Base-by-base conservation (phyloP, 2,888 invertebrate species). In the Netelia inedita region DNA sequence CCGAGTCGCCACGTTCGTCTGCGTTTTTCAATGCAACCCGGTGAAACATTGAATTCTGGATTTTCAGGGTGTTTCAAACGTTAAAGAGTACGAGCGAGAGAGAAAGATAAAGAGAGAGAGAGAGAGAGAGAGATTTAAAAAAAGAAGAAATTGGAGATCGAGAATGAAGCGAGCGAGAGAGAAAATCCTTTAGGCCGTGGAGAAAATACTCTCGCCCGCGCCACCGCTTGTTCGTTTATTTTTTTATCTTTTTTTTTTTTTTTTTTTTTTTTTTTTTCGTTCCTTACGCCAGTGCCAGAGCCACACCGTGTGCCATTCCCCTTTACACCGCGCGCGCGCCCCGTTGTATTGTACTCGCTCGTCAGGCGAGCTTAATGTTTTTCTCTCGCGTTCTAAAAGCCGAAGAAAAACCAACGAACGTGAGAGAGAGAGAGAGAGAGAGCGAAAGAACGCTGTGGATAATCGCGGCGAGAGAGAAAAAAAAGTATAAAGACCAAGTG, bases 271-370 rank as follows among this genome's bases (percentile, higher is more conserved):
- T 63, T 41, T 79, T 53, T 19, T 41, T 19, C 21, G n/a, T 19
- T 72, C n/a, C 35, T 46, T 69, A 43, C 59, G 16, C 55, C 59
- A 19, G 23, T 3, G 19, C n/a, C 8, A 35, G 68, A 41, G 55
- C 68, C 23, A 59, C 59, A 59, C 57, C 57, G 41, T 6, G 1
- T 6, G 1, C 8, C 28, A 43, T 16, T 57, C 61, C 19, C 23
- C 66, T 65, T 50, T 43, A 16, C 53, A 55, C 11, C 16, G 23
- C 53, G 14, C 43, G 3, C 2, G 3, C 9, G 28, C 53, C 2
- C 6, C 65, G 23, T 28, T 63, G 53, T 65, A 80, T 84, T 84
- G 83, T 84, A 28, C 19, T 50, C 57, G 68, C 63, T 63, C 73
- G 61, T 66, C 76, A 19, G 43, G 61, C 72, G 28, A 43, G 73